Evolutionary conservation across 2,888 invertebrate genomes (phyloP).

Genomic region (Escarpia spicata): DNA sequence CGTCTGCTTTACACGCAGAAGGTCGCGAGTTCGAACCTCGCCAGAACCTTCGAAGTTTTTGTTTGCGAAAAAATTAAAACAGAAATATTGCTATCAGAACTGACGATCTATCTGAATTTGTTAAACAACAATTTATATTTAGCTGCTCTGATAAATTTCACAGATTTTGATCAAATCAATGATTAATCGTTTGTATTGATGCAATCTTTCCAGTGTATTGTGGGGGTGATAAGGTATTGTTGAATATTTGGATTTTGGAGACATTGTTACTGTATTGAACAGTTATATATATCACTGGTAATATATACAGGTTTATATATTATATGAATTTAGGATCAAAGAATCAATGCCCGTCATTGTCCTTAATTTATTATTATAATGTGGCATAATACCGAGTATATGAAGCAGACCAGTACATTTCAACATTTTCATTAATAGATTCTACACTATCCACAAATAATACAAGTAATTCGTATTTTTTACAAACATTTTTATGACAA

Average conservation of each 20-base stretch:
- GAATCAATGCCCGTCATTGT: not conserved
- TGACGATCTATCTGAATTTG: not conserved
- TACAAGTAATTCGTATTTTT: not conserved
- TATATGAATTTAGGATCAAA: too few species aligned
- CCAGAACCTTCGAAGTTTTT: not conserved
- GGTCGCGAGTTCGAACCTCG: conserved; percentile 16
- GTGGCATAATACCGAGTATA: not conserved
- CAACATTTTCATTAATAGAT: not conserved
- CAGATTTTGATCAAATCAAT: not conserved
- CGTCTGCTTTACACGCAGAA: conserved; percentile 16
- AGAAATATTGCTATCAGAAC: not conserved
- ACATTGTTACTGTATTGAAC: too few species aligned
- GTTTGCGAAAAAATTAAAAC: not conserved
- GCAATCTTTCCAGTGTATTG: not conserved
- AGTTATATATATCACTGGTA: too few species aligned
- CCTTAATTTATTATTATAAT: not conserved
- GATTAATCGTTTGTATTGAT: not conserved
- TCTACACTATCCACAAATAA: not conserved
- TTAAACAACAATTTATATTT: not conserved
- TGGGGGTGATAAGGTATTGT: not conserved
- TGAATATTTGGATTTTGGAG: too few species aligned
- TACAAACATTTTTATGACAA: not conserved
- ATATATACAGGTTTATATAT: too few species aligned
- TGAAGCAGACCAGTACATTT: not conserved
- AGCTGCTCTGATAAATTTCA: too few species aligned